Conservation (phyloP, 1,140 invertebrate species). For the Drosophila pallidifrons region DNA sequence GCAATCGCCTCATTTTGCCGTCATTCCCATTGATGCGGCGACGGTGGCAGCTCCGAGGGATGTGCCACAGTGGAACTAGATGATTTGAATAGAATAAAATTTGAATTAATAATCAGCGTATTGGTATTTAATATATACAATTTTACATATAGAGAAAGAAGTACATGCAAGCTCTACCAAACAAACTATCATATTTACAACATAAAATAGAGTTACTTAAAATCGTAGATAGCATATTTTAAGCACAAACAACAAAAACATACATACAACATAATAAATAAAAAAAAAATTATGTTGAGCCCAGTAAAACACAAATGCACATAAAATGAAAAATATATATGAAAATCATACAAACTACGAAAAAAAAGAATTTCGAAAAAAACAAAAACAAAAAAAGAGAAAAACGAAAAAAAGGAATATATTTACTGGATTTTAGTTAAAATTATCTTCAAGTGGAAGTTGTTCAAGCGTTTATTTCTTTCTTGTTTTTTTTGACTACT, state of each 20-base stretch:
- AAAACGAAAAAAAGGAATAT: slow-evolving; percentile 7
- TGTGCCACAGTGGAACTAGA: slow-evolving; percentile 96
- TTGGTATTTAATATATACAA: neutral
- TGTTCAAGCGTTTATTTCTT: slow-evolving; percentile 55
- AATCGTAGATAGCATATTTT: slow-evolving; percentile 16
- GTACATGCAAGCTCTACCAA: slow-evolving; percentile 36
- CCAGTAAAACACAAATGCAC: slow-evolving; percentile 50
- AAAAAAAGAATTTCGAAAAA: slow-evolving; percentile 34
- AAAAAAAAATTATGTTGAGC: slow-evolving; percentile 17
- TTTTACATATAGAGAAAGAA: slow-evolving; percentile 22
- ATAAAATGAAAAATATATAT: slow-evolving; percentile 38
- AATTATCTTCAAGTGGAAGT: slow-evolving; percentile 39
- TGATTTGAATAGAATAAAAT: neutral
- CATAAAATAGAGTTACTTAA: slow-evolving; percentile 21
- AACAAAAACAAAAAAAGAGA: slow-evolving; percentile 36
- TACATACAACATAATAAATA: slow-evolving; percentile 3
- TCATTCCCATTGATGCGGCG: slow-evolving; percentile 98
- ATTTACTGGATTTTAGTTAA: slow-evolving; percentile 26
- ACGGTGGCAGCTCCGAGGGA: slow-evolving; percentile 98
- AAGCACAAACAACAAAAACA: slow-evolving; percentile 41
- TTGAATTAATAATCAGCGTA: neutral
- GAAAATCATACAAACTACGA: slow-evolving; percentile 36
- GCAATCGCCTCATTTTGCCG: slow-evolving; percentile 86
- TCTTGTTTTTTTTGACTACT: slow-evolving; percentile 31
- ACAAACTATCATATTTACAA: slow-evolving; percentile 36